phyloP scores from a whole-genome alignment of 1,140 invertebrate species.

The Nephotettix cincticeps region DNA sequence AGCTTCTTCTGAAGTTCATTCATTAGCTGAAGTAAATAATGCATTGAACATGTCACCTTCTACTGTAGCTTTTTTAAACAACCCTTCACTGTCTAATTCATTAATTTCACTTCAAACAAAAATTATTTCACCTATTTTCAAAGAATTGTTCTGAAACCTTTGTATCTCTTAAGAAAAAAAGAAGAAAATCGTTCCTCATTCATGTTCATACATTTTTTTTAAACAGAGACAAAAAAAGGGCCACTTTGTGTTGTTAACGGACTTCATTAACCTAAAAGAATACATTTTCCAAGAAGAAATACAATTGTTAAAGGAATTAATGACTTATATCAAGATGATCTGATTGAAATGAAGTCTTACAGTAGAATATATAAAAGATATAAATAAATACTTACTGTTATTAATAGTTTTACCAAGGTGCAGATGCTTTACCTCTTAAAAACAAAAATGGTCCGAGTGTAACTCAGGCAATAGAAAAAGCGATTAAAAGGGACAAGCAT shows the following conservation, averaged over 20 bases:
- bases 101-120: too few species aligned
- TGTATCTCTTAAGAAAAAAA: too few species aligned
- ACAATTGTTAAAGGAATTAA: conserved; percentile 26
- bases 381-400: conserved; percentile 50
- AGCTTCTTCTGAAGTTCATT: too few species aligned
- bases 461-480: conserved; percentile 36
- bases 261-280: conserved; percentile 35
- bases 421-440: conserved; percentile 50
- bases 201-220: too few species aligned
- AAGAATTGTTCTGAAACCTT: too few species aligned
- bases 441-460: conserved; percentile 46
- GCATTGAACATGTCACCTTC: too few species aligned
- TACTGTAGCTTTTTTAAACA: too few species aligned
- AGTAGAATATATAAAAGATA: conserved; percentile 45
- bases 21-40: too few species aligned
- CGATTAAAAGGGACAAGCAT: conserved; percentile 19
- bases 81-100: too few species aligned
- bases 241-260: conserved; percentile 32
- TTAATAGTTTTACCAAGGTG: conserved; percentile 52
- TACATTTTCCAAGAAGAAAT: conserved; percentile 31
- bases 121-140: too few species aligned
- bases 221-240: too few species aligned
- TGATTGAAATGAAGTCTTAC: conserved; percentile 42
- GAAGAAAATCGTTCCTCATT: too few species aligned
- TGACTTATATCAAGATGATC: conserved; percentile 35